Percentiles rank a stretch among this genome's conserved stretches.
Evolutionary conservation across 2,888 invertebrate genomes (phyloP).

Genomic region (Drosophila macrothrix): DNA sequence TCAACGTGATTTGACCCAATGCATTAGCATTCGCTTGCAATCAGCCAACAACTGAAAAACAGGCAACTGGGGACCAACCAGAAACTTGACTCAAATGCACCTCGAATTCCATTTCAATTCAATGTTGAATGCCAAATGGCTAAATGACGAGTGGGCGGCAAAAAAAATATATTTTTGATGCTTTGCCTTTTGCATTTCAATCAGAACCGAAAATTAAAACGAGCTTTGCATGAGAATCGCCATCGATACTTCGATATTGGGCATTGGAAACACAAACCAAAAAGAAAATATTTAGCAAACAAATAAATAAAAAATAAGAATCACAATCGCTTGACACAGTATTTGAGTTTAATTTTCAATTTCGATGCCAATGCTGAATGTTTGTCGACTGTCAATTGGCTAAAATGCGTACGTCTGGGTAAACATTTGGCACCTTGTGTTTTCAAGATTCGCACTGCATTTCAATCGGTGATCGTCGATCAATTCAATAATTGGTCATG

Average conservation of each 20-base stretch:
- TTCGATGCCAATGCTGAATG: constrained; percentile 37
- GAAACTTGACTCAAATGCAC: constrained; percentile 15
- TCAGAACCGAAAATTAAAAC: constrained; percentile 4
- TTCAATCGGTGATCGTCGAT: constrained; percentile 7
- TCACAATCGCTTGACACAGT: not conserved
- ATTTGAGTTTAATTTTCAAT: not conserved
- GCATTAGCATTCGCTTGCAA: constrained; percentile 59
- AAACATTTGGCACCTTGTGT: constrained; percentile 10
- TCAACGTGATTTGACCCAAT: constrained; percentile 69
- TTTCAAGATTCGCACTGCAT: constrained; percentile 9
- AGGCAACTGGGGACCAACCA: constrained; percentile 13
- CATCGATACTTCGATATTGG: not conserved
- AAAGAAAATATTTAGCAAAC: not conserved
- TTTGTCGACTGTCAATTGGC: constrained; percentile 30
- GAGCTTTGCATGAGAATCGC: constrained; percentile 11
- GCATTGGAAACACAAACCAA: not conserved
- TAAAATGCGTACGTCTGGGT: not conserved
- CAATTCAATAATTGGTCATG: not conserved
- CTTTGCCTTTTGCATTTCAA: constrained; percentile 30
- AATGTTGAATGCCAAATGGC: constrained; percentile 42
- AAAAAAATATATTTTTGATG: not conserved
- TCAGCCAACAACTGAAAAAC: constrained; percentile 42
- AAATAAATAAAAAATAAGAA: not conserved
- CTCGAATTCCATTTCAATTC: constrained; percentile 30
- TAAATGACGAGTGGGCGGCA: constrained; percentile 9